Conservation (phyloP, 2,888 invertebrate species). For the Phengaris alcon region DNA sequence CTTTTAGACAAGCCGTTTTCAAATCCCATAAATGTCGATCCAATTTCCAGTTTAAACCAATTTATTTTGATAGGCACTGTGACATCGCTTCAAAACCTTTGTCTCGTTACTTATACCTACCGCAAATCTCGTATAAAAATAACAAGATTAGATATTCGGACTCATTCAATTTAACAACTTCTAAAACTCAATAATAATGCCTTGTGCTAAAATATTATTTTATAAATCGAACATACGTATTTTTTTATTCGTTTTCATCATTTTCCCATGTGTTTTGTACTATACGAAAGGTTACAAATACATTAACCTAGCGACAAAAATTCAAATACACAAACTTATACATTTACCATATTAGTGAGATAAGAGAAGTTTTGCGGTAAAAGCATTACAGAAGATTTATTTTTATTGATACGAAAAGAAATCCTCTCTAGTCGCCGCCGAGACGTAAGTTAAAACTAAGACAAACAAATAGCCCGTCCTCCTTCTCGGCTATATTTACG, state of each 20-base stretch:
- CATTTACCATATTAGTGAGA: constrained; percentile 8
- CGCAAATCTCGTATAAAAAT: neutral
- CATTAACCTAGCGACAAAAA: neutral
- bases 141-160: neutral
- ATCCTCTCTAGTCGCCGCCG: constrained; percentile 14
- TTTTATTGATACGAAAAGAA: constrained; percentile 15
- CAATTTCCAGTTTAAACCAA: neutral
- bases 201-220: neutral
- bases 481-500: constrained; percentile 12
- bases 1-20: neutral
- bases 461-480: constrained; percentile 26
- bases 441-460: constrained; percentile 18
- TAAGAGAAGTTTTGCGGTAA: constrained; percentile 10
- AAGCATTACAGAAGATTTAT: constrained; percentile 19
- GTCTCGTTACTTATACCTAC: neutral
- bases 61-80: neutral
- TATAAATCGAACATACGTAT: no score
- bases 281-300: neutral
- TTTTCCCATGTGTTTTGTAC: neutral
- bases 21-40: neutral
- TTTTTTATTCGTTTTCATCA: no score
- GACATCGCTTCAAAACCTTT: neutral
- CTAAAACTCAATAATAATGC: neutral
- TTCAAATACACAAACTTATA: neutral
- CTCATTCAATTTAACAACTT: neutral